These are phyloP conservation scores for Brenthis hecate DNA, from an alignment of 2,888 invertebrate species.

Conservation along the genomic window DNA sequence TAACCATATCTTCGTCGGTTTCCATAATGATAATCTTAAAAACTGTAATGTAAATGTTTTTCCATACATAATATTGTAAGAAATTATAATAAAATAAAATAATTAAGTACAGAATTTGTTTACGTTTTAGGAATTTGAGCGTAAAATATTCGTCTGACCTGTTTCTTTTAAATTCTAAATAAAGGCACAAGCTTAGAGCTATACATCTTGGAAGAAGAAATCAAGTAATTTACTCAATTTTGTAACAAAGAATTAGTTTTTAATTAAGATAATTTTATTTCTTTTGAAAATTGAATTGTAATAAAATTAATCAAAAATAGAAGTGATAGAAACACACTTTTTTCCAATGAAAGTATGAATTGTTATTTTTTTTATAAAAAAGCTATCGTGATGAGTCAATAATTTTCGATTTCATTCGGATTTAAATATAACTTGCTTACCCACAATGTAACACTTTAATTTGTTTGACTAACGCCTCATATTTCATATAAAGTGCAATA, in stretches of 20 bases:
- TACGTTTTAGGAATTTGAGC: background rate
- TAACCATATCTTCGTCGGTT: constrained; percentile 51
- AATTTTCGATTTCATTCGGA: too few species aligned
- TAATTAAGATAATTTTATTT: too few species aligned
- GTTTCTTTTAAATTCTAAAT: background rate
- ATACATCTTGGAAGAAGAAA: constrained; percentile 14
- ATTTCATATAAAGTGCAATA: too few species aligned
- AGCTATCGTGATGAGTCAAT: too few species aligned
- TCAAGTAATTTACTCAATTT: background rate
- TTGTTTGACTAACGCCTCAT: too few species aligned
- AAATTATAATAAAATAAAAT: background rate
- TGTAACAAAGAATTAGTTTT: background rate
- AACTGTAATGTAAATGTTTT: constrained; percentile 8
- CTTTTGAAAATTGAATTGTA: too few species aligned
- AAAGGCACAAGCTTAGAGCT: constrained; percentile 20
- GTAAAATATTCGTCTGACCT: background rate
- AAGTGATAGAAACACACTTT: too few species aligned
- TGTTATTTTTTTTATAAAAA: too few species aligned
- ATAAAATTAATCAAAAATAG: too few species aligned
- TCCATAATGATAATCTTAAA: constrained; percentile 42
- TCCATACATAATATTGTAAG: background rate
- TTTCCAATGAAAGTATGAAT: too few species aligned
- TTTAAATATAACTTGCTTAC: too few species aligned
- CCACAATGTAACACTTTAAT: too few species aligned
- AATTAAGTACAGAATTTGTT: background rate